These are phyloP conservation scores for Cabera pusaria DNA, from an alignment of 2,888 invertebrate species.

Conservation along the genomic window DNA sequence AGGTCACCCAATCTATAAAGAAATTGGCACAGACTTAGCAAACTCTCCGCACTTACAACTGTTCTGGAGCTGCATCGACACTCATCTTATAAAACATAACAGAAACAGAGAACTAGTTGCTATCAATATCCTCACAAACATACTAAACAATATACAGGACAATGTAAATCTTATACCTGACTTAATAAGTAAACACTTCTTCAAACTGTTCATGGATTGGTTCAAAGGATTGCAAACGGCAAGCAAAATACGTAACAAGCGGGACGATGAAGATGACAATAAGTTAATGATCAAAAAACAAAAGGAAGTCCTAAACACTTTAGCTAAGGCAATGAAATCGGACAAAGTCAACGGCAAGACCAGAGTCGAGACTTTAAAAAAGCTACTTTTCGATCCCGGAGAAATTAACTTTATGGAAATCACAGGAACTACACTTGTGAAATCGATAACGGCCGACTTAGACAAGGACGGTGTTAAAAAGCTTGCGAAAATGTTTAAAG, in stretches of 20 bases:
- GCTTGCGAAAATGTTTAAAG: conserved; percentile 84
- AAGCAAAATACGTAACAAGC: conserved; percentile 79
- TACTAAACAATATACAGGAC: conserved; percentile 75
- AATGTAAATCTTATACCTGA: conserved; percentile 76
- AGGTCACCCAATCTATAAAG: conserved; percentile 86
- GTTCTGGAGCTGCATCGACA: conserved; percentile 84
- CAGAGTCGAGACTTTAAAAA: conserved; percentile 84
- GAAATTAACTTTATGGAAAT: conserved; percentile 89
- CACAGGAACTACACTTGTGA: conserved; percentile 85
- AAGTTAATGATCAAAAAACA: conserved; percentile 81
- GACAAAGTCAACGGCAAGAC: conserved; percentile 73
- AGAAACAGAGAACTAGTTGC: conserved; percentile 84
- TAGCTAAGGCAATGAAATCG: conserved; percentile 75
- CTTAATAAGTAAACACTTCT: conserved; percentile 85
- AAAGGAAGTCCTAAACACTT: conserved; percentile 77
- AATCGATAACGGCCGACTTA: conserved; percentile 85
- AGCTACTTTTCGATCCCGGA: conserved; percentile 87
- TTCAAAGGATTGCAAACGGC: conserved; percentile 84
- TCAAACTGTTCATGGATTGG: conserved; percentile 85
- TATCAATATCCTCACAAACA: conserved; percentile 82
- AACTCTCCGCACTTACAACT: conserved; percentile 72
- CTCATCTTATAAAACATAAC: conserved; percentile 69
- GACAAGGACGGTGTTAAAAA: conserved; percentile 84
- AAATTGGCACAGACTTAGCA: conserved; percentile 81
- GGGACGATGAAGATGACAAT: conserved; percentile 72